A percentile compares a stretch with the other conserved stretches of the same genome.
phyloP scores from a whole-genome alignment of 2,888 invertebrate genomes.

The Mythimna ferrago region DNA sequence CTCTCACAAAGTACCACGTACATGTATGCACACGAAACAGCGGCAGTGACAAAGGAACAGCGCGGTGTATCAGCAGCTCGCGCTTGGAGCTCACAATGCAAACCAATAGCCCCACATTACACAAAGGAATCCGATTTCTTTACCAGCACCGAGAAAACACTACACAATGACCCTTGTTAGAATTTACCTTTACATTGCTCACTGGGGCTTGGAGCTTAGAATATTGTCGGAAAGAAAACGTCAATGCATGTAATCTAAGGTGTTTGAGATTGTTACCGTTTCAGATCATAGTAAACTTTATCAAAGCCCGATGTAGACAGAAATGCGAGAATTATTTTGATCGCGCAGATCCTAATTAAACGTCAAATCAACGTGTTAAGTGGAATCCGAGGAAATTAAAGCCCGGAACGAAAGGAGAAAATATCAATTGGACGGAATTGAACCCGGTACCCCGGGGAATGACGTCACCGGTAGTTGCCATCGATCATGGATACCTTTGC shows the following conservation, averaged over 20 bases:
- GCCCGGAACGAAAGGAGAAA: slow-evolving; percentile 28
- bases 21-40: slow-evolving; percentile 6
- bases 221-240: neutral
- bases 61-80: slow-evolving; percentile 33
- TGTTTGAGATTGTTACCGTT: neutral
- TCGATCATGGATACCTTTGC: slow-evolving; percentile 30
- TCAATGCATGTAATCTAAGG: slow-evolving; percentile 9
- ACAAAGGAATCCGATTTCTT: slow-evolving; percentile 61
- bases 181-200: slow-evolving; percentile 18
- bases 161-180: neutral
- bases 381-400: slow-evolving; percentile 51
- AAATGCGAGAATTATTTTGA: slow-evolving; percentile 56
- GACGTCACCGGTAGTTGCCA: slow-evolving; percentile 23
- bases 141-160: slow-evolving; percentile 16
- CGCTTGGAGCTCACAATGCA: slow-evolving; percentile 42
- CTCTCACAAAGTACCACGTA: neutral
- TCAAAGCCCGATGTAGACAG: slow-evolving; percentile 25
- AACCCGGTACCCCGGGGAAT: slow-evolving; percentile 27
- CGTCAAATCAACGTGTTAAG: slow-evolving; percentile 57
- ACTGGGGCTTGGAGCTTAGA: neutral
- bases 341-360: slow-evolving; percentile 60
- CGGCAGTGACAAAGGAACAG: slow-evolving; percentile 30
- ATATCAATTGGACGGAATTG: slow-evolving; percentile 45
- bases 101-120: slow-evolving; percentile 49
- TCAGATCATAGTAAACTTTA: neutral